phyloP scores from a whole-genome alignment of 2,888 invertebrate genomes.

The Rotaria macrura region DNA sequence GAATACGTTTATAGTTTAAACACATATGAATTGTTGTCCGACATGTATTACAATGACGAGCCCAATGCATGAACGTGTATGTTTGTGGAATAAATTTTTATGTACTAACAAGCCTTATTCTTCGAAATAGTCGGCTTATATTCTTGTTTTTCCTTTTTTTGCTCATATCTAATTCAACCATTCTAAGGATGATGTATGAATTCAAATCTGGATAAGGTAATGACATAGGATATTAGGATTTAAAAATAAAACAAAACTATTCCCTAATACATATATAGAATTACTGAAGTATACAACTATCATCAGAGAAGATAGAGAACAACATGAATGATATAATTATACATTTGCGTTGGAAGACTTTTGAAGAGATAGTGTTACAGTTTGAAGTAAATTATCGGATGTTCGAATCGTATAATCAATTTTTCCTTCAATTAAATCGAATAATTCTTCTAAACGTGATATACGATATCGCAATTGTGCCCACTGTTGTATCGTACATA shows the following conservation, averaged over 20 bases:
- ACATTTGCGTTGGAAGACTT: background rate
- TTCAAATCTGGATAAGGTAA: background rate
- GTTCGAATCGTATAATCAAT: background rate
- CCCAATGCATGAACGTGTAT: background rate
- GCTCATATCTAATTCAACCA: background rate
- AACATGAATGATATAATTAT: background rate
- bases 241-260: background rate
- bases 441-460: background rate
- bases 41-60: background rate
- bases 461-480: background rate
- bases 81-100: background rate
- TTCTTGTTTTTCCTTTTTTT: too few relatives aligned
- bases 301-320: background rate
- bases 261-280: background rate
- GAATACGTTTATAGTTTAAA: background rate
- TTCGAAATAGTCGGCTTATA: background rate
- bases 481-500: slow-evolving; percentile 12
- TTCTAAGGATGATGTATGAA: too few relatives aligned
- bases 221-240: background rate
- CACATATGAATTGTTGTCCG: background rate
- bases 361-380: background rate
- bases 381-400: background rate
- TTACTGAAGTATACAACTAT: too few relatives aligned
- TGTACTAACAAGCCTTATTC: too few relatives aligned
- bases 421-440: background rate